Base-by-base conservation (phyloP, 1,140 invertebrate genomes). In the Dinoponera quadriceps region DNA sequence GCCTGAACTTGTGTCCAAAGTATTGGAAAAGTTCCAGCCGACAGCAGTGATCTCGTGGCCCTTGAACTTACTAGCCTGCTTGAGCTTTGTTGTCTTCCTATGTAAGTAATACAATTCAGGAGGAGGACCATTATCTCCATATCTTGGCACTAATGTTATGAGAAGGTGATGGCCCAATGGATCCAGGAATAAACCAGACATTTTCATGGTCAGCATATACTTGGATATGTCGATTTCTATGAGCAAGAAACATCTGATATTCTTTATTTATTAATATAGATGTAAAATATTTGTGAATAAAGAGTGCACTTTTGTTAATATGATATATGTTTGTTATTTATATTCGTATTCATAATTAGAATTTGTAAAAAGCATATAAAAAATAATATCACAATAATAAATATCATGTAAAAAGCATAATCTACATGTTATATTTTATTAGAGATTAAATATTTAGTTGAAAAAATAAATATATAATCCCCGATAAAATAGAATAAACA, bases 1-100 rank as follows among this genome's bases (percentile, higher is more conserved):
- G 3, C 97, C 97, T 0, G 97, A 96, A 1, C 96, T 96, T 5
- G 93, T 95, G 66, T 97, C 96, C 0, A 96, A 97, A 29, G 96
- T 95, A 91, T 97, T 97, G 51, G 96, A 95, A 87, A 95, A 96
- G 94, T 98, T 98, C 97, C 98, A 99, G 0, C 96, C 98, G 0
- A 99, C 97, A 66, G 98, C 96, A 18, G 98, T 99, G 44, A 99
- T 97, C 91, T 98, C 96, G 93, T 98, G 97, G 63, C 97, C 97
- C 87, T 96, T 95, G 72, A 97, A 96, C 93, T 97, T 97, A 48
- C 94, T 94, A 33, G 94, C 87, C 85, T 95, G 95, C 87, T 96
- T 96, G 55, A 95, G 94, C 95, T 97, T 97, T 25, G 95, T 95
- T 14, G 95, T 95, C 86, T 95, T 95, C 85, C 95, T 94, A 51